phyloP scores from a whole-genome alignment of 2,888 invertebrate species.

The Carpatolechia fugitivella region DNA sequence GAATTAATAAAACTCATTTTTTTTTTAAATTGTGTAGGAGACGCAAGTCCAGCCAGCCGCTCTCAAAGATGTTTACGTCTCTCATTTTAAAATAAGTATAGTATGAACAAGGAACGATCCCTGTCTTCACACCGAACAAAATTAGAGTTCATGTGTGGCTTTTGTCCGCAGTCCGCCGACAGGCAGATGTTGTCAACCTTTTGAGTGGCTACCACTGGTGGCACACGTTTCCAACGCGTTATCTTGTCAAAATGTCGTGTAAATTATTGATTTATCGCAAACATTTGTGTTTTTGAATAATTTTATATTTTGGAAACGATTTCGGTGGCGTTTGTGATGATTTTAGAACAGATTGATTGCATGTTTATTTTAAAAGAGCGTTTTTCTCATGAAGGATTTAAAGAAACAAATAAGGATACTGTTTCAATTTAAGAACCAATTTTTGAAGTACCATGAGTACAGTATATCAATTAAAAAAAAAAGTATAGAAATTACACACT shows the following conservation, averaged over 20 bases:
- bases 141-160: constrained; percentile 56
- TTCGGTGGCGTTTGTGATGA: background rate
- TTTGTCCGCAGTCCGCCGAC: constrained; percentile 48
- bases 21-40: background rate
- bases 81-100: background rate
- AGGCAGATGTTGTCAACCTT: constrained; percentile 41
- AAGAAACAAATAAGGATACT: too few species aligned
- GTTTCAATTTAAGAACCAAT: too few species aligned
- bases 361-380: background rate
- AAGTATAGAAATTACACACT: too few species aligned
- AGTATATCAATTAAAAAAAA: too few species aligned
- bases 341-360: background rate
- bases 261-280: constrained; percentile 3
- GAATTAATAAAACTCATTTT: too few species aligned
- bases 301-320: background rate
- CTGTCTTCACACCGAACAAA: constrained; percentile 34
- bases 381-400: background rate
- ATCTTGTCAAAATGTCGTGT: constrained; percentile 13
- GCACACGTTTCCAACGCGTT: constrained; percentile 4
- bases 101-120: background rate
- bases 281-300: background rate
- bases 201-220: constrained; percentile 10
- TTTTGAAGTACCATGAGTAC: too few species aligned
- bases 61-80: background rate
- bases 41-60: background rate